Evolutionary conservation across 2,888 invertebrate species (phyloP), one percentile per base, ranked within the genome.

Genomic region (Phengaris arion): DNA sequence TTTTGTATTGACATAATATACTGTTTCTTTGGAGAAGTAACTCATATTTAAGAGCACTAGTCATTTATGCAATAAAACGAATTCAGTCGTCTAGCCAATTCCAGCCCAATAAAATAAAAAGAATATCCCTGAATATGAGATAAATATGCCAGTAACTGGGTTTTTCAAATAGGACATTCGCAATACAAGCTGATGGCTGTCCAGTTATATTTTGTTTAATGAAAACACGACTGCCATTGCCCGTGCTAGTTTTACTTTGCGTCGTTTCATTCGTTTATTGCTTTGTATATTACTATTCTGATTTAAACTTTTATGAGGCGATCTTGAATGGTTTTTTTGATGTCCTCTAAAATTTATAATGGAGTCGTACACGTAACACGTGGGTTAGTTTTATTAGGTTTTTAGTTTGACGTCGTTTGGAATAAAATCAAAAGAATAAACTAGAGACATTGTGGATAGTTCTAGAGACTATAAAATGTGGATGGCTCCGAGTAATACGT

Each of bases 401-500:
- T 69, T 46, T 69, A 35, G n/a, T 48, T 48, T 69, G 69, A 46
- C 7, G 9, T 48, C 10, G 48, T 1, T n/a, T 3, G 7, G 9
- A 48, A 69, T 69, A 13, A 48, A 68, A 13, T 46, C 68, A 68
- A 46, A 22, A 69, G 48, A 6, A 48, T 35, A 64, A 64, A 45
- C 64, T 64, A 35, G 64, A 35, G 12, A 48, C 48, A 48, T 69
- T 69, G 69, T 3, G 68, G 22, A 68, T 22, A 70, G 15, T 70
- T 70, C 52, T 22, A 12, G 22, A 51, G 12, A 70, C 15, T n/a
- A 51, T 48, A 70, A 22, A 70, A 70, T 51, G 69, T 69, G 48
- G 69, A 13, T 48, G 48, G 69, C 46, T 48, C 22, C 22, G 70
- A 48, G 51, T 12, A 22, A 70, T 48, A 70, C 70, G 70, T 70